Percentiles rank a stretch among this genome's conserved stretches.
phyloP scores from a whole-genome alignment of 1,140 invertebrate genomes.

The Elymnias hypermnestra region DNA sequence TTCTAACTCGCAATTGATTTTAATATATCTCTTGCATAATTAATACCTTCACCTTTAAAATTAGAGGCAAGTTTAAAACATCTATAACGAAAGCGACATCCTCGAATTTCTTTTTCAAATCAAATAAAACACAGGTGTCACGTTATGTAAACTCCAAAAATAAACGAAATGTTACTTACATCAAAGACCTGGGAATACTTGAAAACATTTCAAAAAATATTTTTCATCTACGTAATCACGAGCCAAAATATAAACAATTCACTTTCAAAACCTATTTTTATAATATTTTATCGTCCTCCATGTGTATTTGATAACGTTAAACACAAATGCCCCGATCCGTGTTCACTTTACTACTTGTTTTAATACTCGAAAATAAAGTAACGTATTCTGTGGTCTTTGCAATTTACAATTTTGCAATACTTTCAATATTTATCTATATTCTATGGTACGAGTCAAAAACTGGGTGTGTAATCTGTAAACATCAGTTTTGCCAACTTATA shows the following conservation, averaged over 20 bases:
- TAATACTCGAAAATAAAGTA: neutral
- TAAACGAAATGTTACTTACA: conserved; percentile 66
- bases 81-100: conserved; percentile 19
- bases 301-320: conserved; percentile 27
- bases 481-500: no score
- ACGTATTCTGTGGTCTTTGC: no score
- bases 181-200: conserved; percentile 54
- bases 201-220: conserved; percentile 69
- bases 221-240: conserved; percentile 47
- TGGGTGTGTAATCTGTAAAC: no score
- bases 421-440: no score
- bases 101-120: conserved; percentile 52
- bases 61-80: no score
- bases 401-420: no score
- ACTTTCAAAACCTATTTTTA: conserved; percentile 40
- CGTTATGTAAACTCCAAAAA: conserved; percentile 73
- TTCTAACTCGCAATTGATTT: no score
- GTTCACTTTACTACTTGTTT: conserved; percentile 14
- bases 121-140: conserved; percentile 62
- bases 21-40: no score
- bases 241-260: conserved; percentile 23
- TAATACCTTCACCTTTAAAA: no score
- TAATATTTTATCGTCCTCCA: conserved; percentile 59
- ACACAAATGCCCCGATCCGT: conserved; percentile 12
- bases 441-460: no score